A percentile compares a stretch with the other conserved stretches of the same genome.
Evolutionary conservation across 2,797 vertebrate genomes (phyloP).

Genomic region (Anabacerthia variegaticeps): DNA sequence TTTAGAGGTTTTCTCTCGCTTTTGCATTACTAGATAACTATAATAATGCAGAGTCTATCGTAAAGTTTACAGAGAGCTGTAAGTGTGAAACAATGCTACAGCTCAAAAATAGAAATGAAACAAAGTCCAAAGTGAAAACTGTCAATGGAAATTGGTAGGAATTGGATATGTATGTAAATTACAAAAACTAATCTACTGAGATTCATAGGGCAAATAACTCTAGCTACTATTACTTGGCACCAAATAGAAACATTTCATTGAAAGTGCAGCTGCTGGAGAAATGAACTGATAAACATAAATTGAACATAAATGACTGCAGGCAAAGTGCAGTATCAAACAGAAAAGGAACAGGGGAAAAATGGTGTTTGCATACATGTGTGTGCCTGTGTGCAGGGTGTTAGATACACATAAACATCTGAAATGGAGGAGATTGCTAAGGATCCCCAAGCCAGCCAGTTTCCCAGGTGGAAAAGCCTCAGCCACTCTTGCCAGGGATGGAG

Average conservation of each 20-base stretch:
- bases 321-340: slow-evolving; percentile 4
- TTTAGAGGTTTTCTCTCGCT: slow-evolving; percentile 35
- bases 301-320: slow-evolving; percentile 61
- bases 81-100: slow-evolving; percentile 14
- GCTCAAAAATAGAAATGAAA: slow-evolving; percentile 52
- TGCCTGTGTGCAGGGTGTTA: not conserved
- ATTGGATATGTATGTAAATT: slow-evolving; percentile 69
- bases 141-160: slow-evolving; percentile 64
- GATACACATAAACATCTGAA: not conserved
- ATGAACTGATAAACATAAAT: slow-evolving; percentile 67
- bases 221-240: slow-evolving; percentile 46
- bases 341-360: not conserved
- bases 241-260: slow-evolving; percentile 61
- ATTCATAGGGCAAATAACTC: slow-evolving; percentile 60
- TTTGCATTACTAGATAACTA: slow-evolving; percentile 21
- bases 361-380: not conserved
- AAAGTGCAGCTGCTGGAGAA: slow-evolving; percentile 44
- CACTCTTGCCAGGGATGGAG: not conserved
- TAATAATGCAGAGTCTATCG: slow-evolving; percentile 28
- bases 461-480: not conserved
- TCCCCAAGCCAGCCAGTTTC: not conserved
- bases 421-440: not conserved
- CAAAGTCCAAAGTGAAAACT: slow-evolving; percentile 49
- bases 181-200: slow-evolving; percentile 61
- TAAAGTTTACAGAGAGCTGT: slow-evolving; percentile 51